Evolutionary conservation across 92 coral and sea anemone species (phyloP), one percentile per base, ranked within the genome.

Genomic region (Zoanthus sansibaricus): DNA sequence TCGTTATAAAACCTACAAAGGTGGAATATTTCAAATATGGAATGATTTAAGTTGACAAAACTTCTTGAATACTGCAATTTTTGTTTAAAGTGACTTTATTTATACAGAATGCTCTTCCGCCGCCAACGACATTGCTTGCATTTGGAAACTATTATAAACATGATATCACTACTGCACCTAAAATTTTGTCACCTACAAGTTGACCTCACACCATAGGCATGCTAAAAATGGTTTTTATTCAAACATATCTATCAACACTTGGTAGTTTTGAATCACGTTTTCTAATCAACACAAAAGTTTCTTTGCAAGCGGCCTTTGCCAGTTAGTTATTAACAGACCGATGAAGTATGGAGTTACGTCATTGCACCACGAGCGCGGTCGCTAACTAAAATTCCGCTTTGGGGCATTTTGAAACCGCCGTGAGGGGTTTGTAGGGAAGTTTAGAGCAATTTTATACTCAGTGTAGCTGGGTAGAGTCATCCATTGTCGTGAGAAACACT

Each of bases 341-440:
- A 67, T 31, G 5, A 68, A 18, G 1, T 21, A 68, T 20, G 11
- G 12, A 7, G 32, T 62, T 9, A 68, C 49, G 52, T 32, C 21
- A 72, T 4, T 1, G 13, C 49, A 32, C 14, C 32, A 72, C 42
- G 76, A 33, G 14, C 49, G 76, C 52, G 76, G 49, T 72, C 76
- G 49, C 76, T 72, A 72, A 72, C 51, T 72, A 33, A 72, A 72
- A n/a, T 72, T 72, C 76, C 20, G 52, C 52, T 72, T 51, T 72
- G 20, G 76, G 49, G 16, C 47, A 3, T 3, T 72, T 51, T 72
- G 54, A 72, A 72, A 72, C 20, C 0, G 8, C 49, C 52, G 17
- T 72, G 76, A 25, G 25, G 25, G 25, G 25, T 25, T 25, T 25
- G 25, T 25, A 25, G 25, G 25, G 25, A 25, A 25, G 25, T 25